phyloP scores from a whole-genome alignment of 2,797 vertebrate genomes.

The Heteromormyrus szaboi region DNA sequence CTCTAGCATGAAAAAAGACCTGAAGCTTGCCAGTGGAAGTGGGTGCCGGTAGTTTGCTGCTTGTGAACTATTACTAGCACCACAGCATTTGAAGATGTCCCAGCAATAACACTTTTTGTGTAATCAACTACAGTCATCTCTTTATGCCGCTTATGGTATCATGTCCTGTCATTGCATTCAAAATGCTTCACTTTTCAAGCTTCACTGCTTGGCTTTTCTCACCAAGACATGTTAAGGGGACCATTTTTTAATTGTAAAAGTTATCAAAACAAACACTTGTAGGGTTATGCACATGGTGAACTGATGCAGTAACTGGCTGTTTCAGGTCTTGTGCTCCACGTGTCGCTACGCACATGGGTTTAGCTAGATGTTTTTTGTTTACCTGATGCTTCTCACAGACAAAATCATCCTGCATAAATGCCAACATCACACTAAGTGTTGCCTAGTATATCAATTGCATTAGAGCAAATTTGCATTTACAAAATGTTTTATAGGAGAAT shows the following conservation, averaged over 20 bases:
- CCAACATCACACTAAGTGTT: not conserved
- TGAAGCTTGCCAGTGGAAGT: not conserved
- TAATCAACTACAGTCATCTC: not conserved
- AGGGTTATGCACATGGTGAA: not conserved
- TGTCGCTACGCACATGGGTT: not conserved
- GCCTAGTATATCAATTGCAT: not conserved
- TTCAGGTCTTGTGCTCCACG: not conserved
- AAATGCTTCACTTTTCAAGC: not conserved
- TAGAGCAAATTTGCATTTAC: not conserved
- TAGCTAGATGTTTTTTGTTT: not conserved
- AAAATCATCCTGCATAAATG: not conserved
- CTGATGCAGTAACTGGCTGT: not conserved
- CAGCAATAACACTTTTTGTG: not conserved
- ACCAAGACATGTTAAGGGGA: not conserved
- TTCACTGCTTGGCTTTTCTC: not conserved
- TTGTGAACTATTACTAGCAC: not conserved
- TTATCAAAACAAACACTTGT: not conserved
- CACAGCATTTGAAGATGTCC: not conserved
- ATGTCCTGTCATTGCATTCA: not conserved
- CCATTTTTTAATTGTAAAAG: not conserved
- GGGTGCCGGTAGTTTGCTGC: not conserved
- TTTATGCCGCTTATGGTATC: not conserved
- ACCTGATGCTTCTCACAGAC: not conserved
- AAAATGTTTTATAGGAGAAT: not conserved
- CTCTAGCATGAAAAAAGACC: not conserved